Conservation (phyloP, 2,113 vertebrate species). For the Rhabdomys dilectus region DNA sequence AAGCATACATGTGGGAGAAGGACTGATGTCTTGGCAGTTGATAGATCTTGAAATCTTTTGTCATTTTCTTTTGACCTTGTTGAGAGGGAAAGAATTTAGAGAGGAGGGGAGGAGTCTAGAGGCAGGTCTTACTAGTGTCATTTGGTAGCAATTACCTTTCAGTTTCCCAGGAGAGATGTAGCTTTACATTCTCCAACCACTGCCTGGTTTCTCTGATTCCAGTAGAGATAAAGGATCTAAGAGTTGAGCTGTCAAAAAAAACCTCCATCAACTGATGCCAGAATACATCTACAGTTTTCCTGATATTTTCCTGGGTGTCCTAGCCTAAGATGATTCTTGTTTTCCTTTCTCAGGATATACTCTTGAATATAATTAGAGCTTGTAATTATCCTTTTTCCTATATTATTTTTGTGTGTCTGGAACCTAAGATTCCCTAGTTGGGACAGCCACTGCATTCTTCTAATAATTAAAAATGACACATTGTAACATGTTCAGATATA, state of each 20-base stretch:
- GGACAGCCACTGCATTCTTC: not conserved
- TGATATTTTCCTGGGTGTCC: not conserved
- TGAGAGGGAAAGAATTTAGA: not conserved
- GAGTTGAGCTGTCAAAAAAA: not conserved
- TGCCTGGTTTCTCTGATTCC: not conserved
- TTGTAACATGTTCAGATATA: not conserved
- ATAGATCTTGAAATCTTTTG: not conserved
- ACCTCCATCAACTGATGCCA: not conserved
- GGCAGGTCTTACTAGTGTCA: not conserved
- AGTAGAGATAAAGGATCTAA: not conserved
- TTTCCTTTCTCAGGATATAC: not conserved
- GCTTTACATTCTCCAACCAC: not conserved
- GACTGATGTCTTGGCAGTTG: not conserved
- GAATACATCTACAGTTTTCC: not conserved
- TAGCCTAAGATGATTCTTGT: not conserved
- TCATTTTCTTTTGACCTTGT: not conserved
- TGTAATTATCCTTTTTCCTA: not conserved
- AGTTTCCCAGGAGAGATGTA: not conserved
- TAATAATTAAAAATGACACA: not conserved
- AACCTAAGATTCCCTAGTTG: not conserved
- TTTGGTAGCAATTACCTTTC: not conserved
- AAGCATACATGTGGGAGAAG: not conserved
- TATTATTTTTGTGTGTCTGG: not conserved
- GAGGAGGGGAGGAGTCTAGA: not conserved
- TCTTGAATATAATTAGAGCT: not conserved